Percentiles rank a stretch among this genome's conserved stretches.
These are phyloP conservation scores for Mellivora capensis DNA, from an alignment of 2,113 vertebrate species.

Conservation along the genomic window DNA sequence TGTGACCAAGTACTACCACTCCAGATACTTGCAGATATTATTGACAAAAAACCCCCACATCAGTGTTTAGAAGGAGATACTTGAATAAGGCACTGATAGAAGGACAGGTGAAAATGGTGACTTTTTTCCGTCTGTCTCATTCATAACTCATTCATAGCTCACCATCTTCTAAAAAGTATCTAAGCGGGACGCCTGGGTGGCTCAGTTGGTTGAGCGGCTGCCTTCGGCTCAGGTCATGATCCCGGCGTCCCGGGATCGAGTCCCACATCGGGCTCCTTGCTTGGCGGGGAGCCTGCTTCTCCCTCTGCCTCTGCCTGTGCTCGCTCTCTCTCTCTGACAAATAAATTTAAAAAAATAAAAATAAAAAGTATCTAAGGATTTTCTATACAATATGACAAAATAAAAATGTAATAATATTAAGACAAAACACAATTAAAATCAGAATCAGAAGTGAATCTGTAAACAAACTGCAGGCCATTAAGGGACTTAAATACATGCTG, in stretches of 20 bases:
- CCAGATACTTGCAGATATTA: neutral
- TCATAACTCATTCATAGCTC: neutral
- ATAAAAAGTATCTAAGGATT: neutral
- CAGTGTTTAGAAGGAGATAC: neutral
- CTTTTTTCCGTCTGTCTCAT: neutral
- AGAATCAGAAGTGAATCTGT: conserved; percentile 45
- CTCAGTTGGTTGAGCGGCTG: too few relatives aligned
- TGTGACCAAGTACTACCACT: neutral
- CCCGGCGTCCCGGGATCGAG: too few relatives aligned
- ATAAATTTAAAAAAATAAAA: too few relatives aligned
- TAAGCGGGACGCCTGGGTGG: too few relatives aligned
- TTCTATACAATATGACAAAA: neutral
- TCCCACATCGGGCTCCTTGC: too few relatives aligned
- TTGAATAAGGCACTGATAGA: neutral
- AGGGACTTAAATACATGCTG: neutral
- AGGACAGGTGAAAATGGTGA: neutral
- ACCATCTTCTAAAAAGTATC: neutral
- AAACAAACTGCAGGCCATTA: conserved; percentile 27
- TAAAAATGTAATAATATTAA: conserved; percentile 28
- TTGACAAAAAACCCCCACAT: neutral
- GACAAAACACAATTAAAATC: conserved; percentile 29
- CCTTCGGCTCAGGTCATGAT: too few relatives aligned
- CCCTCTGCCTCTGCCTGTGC: too few relatives aligned
- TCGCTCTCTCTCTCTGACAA: too few relatives aligned
- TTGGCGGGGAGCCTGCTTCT: too few relatives aligned